Evolutionary conservation across 1,140 invertebrate species (phyloP), one percentile per base, ranked within the genome.

Genomic region (Nylanderia fulva): DNA sequence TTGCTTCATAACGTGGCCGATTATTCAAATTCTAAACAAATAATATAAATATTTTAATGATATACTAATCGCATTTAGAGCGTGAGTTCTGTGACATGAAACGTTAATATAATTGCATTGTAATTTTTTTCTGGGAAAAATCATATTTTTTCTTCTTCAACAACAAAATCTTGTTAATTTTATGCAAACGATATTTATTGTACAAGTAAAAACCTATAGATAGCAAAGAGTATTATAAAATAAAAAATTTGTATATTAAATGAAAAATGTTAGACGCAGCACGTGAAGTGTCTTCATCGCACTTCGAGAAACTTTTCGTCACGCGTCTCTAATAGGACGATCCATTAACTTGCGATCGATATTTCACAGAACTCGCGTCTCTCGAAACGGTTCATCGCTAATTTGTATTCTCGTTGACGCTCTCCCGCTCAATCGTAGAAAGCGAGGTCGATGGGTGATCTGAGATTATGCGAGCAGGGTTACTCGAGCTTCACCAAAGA

Each of bases 381-480:
- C 72, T 56, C 39, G 45, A 82, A 76, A 83, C 85, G 52, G 75
- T 42, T 85, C 56, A 60, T 79, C 64, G 74, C 69, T 90, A 88
- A 90, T 87, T 54, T 88, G 63, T 84, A 71, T 88, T 91, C 85
- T 75, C 82, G 72, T 76, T 84, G 75, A 83, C 84, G 72, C 82
- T 90, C 63, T 90, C 64, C 42, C 83, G 36, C 77, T 85, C 74
- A 56, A 87, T 80, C 89, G 86, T 92, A 95, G 94, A 94, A 93
- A 92, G 91, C 93, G 93, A 95, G 93, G 83, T 95, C 94, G 71
- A 94, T 93, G 86, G 92, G 93, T 85, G 95, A 95, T 92, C 93
- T 95, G 87, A 92, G 93, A 87, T 75, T 94, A 84, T 93, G 90
- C 85, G 91, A 93, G 85, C 86, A 90, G 85, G 88, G 91, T 83